phyloP scores from a whole-genome alignment of 2,888 invertebrate genomes.

The Empis livida region DNA sequence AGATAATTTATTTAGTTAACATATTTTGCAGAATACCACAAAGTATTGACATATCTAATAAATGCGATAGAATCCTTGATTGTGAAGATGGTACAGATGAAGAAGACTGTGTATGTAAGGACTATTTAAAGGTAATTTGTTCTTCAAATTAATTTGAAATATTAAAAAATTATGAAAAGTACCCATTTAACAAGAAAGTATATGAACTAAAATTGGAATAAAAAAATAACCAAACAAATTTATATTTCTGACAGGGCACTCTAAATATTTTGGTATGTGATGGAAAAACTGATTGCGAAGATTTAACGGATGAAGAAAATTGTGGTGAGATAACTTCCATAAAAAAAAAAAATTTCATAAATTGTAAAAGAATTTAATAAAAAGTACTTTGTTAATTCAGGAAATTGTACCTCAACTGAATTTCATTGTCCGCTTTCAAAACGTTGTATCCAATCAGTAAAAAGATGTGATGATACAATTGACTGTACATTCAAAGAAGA shows the following conservation, averaged over 20 bases:
- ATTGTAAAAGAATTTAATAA: too few species aligned
- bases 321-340: conserved; percentile 45
- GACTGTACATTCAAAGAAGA: conserved; percentile 63
- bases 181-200: too few species aligned
- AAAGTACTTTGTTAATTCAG: too few species aligned
- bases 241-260: conserved; percentile 15
- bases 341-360: too few species aligned
- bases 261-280: conserved; percentile 54
- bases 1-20: neutral
- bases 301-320: conserved; percentile 58
- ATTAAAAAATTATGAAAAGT: too few species aligned
- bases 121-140: conserved; percentile 41
- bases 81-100: conserved; percentile 80
- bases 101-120: conserved; percentile 55
- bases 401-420: conserved; percentile 42
- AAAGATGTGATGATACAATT: conserved; percentile 49
- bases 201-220: too few species aligned
- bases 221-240: neutral
- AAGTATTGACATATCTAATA: conserved; percentile 42
- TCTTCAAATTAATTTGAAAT: neutral
- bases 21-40: conserved; percentile 47
- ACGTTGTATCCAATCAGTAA: conserved; percentile 45
- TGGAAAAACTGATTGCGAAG: conserved; percentile 58
- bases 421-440: conserved; percentile 52
- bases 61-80: conserved; percentile 56